Percentiles rank a stretch among this genome's conserved stretches.
These are phyloP conservation scores for Xiphophorus couchianus DNA, from an alignment of 2,113 vertebrate genomes.

Conservation along the genomic window DNA sequence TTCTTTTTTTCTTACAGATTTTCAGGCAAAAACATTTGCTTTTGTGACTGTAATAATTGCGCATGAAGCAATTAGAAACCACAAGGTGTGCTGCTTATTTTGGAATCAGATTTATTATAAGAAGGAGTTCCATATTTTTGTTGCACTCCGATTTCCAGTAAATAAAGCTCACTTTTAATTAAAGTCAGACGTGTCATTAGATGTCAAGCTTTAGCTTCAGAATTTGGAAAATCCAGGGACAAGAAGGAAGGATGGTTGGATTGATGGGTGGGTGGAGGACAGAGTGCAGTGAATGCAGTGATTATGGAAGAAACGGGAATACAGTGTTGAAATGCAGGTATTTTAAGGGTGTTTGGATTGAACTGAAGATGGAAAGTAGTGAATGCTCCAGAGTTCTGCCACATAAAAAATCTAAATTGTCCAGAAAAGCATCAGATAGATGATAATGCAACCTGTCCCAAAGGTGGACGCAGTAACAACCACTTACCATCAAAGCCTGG, in stretches of 20 bases:
- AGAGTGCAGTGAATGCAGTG: not conserved
- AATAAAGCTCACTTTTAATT: not conserved
- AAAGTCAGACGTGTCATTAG: not conserved
- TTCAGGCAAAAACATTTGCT: conserved; percentile 10
- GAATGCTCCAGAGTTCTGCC: conserved; percentile 4
- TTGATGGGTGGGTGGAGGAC: not conserved
- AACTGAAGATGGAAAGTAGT: conserved; percentile 22
- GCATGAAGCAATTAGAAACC: conserved; percentile 14
- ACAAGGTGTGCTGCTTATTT: conserved; percentile 3
- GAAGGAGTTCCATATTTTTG: not conserved
- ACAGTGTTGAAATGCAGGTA: not conserved
- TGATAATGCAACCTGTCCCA: conserved; percentile 63
- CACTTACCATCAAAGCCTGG: conserved; percentile 60
- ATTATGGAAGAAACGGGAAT: not conserved
- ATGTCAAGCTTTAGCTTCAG: not conserved
- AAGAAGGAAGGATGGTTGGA: not conserved
- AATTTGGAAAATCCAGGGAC: not conserved
- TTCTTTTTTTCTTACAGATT: conserved; percentile 13
- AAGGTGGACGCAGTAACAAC: conserved; percentile 52
- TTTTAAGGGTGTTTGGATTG: not conserved
- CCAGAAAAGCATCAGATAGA: conserved; percentile 46
- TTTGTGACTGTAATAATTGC: conserved; percentile 21
- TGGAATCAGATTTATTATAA: conserved; percentile 1
- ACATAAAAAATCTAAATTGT: conserved; percentile 33
- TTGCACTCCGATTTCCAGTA: not conserved